phyloP scores from a whole-genome alignment of 2,113 vertebrate species.

The Burhinus bistriatus region DNA sequence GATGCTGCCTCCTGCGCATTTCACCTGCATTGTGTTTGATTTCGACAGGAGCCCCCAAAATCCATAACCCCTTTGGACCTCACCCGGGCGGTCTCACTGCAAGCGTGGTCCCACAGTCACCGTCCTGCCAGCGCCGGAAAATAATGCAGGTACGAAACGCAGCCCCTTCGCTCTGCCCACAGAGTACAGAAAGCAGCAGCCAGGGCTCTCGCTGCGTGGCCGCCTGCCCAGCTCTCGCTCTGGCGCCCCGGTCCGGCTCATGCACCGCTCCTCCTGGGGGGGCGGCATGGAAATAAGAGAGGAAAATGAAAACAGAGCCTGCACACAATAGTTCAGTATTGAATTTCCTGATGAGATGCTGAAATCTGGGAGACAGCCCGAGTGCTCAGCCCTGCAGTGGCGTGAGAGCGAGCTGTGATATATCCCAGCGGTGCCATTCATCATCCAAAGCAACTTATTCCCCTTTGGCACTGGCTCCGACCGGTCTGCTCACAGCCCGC shows the following conservation, averaged over 20 bases:
- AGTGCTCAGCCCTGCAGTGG: not conserved
- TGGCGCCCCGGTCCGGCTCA: not conserved
- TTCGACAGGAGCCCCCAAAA: no score
- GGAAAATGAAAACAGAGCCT: not conserved
- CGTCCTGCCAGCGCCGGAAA: rapidly evolving
- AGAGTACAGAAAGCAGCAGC: rapidly evolving
- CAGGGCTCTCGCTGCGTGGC: not conserved
- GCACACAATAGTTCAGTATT: not conserved
- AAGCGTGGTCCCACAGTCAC: rapidly evolving
- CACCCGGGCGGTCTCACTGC: rapidly evolving
- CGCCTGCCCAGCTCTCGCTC: not conserved
- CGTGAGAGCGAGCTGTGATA: not conserved
- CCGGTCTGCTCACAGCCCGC: not conserved
- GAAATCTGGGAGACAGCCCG: not conserved
- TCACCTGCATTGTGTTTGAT: not conserved
- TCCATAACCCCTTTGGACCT: not conserved
- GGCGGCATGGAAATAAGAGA: no score
- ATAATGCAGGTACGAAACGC: rapidly evolving
- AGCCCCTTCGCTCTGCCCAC: not conserved
- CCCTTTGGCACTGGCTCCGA: not conserved
- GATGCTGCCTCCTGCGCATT: rapidly evolving
- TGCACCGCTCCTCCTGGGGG: rapidly evolving
- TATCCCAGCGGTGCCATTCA: not conserved
- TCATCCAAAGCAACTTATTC: not conserved
- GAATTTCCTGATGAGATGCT: not conserved